Conservation (phyloP, 2,888 invertebrate genomes). For the Monochamus alternatus region DNA sequence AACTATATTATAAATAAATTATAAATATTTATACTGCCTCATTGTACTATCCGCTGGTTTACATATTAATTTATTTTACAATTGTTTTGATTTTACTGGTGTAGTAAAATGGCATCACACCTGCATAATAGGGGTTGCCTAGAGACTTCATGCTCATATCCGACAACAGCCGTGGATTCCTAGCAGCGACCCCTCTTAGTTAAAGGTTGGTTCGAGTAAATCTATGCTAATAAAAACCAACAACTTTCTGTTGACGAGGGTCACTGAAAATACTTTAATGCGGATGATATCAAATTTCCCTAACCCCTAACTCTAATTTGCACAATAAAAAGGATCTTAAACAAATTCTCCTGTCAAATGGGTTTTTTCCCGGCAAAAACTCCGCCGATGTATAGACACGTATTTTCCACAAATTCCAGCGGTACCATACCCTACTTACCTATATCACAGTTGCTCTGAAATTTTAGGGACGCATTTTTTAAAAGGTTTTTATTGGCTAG, state of each 20-base stretch:
- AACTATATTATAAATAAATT: too few species aligned
- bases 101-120: too few species aligned
- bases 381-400: neutral
- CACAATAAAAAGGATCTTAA: slow-evolving; percentile 29
- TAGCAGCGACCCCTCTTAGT: slow-evolving; percentile 53
- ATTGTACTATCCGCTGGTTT: too few species aligned
- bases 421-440: neutral
- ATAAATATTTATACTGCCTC: too few species aligned
- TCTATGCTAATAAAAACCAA: slow-evolving; percentile 55
- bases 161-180: slow-evolving; percentile 55
- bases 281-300: slow-evolving; percentile 41
- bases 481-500: neutral
- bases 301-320: slow-evolving; percentile 24
- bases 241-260: slow-evolving; percentile 54
- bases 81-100: too few species aligned
- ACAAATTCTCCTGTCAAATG: slow-evolving; percentile 20
- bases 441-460: neutral
- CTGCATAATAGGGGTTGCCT: slow-evolving; percentile 46
- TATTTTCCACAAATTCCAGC: neutral
- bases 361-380: slow-evolving; percentile 3
- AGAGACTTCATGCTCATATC: slow-evolving; percentile 56
- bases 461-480: neutral
- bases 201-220: slow-evolving; percentile 53
- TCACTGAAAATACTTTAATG: slow-evolving; percentile 49
- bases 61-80: too few species aligned